phyloP scores from a whole-genome alignment of 2,113 vertebrate species.

The Ciconia stormi region DNA sequence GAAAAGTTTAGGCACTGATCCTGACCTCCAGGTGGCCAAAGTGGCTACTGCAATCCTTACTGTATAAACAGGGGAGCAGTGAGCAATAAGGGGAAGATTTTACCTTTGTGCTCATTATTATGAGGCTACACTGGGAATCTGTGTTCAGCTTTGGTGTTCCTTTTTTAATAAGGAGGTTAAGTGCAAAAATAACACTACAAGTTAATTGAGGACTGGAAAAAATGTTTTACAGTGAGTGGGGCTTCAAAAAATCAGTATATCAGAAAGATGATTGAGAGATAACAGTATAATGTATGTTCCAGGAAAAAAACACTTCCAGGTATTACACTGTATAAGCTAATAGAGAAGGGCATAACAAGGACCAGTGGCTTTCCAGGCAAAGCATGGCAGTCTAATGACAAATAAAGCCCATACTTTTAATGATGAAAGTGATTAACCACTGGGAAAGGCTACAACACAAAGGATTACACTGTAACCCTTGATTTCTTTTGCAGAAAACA shows the following conservation, averaged over 20 bases:
- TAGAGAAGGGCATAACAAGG: background rate
- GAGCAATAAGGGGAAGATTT: background rate
- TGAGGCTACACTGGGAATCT: background rate
- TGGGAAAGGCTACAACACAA: background rate
- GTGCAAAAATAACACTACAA: background rate
- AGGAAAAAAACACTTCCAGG: background rate
- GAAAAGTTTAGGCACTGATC: background rate
- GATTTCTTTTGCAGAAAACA: background rate
- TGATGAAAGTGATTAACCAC: background rate
- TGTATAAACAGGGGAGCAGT: background rate
- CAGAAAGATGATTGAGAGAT: background rate
- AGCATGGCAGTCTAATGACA: background rate
- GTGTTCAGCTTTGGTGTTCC: background rate
- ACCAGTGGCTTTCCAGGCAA: background rate
- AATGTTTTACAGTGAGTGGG: background rate
- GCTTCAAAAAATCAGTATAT: background rate
- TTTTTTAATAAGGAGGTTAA: background rate
- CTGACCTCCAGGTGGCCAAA: background rate
- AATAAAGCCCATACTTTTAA: background rate
- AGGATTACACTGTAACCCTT: background rate
- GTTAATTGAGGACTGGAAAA: background rate
- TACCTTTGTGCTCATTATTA: background rate
- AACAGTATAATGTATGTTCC: background rate
- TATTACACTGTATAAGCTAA: background rate
- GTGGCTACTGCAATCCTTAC: background rate